phyloP scores from a whole-genome alignment of 2,797 vertebrate species.

The Cryptoblepharus egeriae region DNA sequence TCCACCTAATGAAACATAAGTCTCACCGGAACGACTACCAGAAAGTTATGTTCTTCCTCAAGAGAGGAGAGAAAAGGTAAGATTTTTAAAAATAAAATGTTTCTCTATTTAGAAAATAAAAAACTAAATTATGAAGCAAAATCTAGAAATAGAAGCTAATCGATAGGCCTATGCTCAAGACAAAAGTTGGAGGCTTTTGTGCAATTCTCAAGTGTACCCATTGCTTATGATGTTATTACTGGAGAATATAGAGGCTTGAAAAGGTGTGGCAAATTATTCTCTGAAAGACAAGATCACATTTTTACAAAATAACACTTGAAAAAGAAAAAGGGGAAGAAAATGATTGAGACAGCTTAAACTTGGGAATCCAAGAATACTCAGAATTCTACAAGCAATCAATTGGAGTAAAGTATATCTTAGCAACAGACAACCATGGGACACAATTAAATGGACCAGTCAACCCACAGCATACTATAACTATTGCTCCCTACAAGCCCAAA shows the following conservation, averaged over 20 bases:
- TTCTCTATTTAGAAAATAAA: too few species aligned
- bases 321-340: not conserved
- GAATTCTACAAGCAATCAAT: too few species aligned
- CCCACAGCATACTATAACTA: not conserved
- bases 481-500: not conserved
- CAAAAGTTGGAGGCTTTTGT: not conserved
- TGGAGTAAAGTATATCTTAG: too few species aligned
- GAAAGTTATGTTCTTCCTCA: too few species aligned
- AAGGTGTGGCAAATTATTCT: not conserved
- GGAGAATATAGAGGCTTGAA: not conserved
- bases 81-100: too few species aligned
- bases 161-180: not conserved
- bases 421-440: not conserved
- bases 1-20: not conserved
- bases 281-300: not conserved
- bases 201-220: not conserved
- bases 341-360: not conserved
- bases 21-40: not conserved
- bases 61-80: too few species aligned
- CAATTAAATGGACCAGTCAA: not conserved
- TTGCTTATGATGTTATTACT: not conserved
- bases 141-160: not conserved
- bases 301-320: not conserved
- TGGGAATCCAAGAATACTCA: not conserved
- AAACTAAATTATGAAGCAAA: not conserved